phyloP scores from a whole-genome alignment of 2,797 vertebrate genomes.

The Balearica regulorum region DNA sequence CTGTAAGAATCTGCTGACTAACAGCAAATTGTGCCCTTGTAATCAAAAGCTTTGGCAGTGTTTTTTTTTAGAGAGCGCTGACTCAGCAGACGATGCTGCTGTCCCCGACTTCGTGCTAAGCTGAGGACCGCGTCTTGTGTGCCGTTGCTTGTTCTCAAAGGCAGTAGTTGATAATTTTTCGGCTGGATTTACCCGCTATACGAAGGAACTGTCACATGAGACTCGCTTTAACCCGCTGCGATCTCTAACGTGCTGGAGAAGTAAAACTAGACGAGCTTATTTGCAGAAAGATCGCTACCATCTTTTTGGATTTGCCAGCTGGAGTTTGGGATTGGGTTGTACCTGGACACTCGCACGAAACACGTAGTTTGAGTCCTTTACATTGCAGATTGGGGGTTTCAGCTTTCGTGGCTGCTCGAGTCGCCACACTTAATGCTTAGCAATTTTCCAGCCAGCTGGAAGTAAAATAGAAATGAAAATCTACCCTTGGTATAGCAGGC shows the following conservation, averaged over 20 bases:
- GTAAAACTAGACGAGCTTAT: background rate
- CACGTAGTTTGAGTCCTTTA: background rate
- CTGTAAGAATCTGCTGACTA: background rate
- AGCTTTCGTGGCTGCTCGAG: background rate
- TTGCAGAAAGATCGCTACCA: no score
- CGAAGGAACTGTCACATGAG: background rate
- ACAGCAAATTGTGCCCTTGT: background rate
- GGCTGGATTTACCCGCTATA: background rate
- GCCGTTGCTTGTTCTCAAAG: background rate
- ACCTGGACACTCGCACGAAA: accelerated
- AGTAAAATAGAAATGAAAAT: background rate
- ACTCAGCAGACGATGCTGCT: background rate
- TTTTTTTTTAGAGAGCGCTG: background rate
- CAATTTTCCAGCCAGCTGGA: background rate
- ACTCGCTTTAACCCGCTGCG: background rate
- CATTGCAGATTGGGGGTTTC: background rate
- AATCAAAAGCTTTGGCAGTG: background rate
- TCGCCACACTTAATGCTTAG: background rate
- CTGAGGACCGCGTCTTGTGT: background rate
- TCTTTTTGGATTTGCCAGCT: background rate
- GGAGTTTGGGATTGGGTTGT: background rate
- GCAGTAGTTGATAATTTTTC: background rate
- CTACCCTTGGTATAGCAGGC: background rate
- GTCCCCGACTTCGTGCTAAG: background rate
- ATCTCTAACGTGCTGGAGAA: background rate